phyloP scores from a whole-genome alignment of 2,888 invertebrate species.

The Miltochrista miniata region DNA sequence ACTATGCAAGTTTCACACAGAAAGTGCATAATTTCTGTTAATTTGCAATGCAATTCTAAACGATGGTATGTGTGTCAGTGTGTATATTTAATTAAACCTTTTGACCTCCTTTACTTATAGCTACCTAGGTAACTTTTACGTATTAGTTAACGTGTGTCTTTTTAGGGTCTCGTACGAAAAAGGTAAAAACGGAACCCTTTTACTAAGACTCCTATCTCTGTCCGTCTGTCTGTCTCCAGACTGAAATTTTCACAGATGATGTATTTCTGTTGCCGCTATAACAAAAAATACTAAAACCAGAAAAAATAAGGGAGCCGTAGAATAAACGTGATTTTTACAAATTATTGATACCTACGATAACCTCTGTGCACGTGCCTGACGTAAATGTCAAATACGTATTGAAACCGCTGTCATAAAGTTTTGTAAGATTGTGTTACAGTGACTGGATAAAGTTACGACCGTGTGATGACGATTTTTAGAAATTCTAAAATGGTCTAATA shows the following conservation, averaged over 20 bases:
- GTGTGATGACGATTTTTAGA: background rate
- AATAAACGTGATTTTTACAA: no score
- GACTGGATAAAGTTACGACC: no score
- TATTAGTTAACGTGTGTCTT: background rate
- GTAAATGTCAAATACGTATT: background rate
- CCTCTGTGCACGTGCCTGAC: no score
- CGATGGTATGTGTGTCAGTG: constrained; percentile 3
- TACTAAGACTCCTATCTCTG: no score
- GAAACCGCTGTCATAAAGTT: background rate
- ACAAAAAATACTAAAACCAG: no score
- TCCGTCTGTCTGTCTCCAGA: no score
- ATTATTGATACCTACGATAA: no score
- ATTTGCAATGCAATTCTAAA: constrained; percentile 21
- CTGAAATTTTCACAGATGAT: no score
- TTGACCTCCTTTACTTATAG: background rate
- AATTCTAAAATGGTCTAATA: background rate
- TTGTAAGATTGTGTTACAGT: no score
- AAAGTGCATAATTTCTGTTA: constrained; percentile 52
- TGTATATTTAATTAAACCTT: background rate
- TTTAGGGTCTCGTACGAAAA: background rate
- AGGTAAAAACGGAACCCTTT: no score
- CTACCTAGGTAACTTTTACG: background rate
- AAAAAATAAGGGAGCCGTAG: no score
- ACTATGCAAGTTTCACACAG: constrained; percentile 48
- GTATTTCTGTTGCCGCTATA: no score